Base-by-base conservation (phyloP, 2,888 invertebrate species). In the Agrotis ipsilon region DNA sequence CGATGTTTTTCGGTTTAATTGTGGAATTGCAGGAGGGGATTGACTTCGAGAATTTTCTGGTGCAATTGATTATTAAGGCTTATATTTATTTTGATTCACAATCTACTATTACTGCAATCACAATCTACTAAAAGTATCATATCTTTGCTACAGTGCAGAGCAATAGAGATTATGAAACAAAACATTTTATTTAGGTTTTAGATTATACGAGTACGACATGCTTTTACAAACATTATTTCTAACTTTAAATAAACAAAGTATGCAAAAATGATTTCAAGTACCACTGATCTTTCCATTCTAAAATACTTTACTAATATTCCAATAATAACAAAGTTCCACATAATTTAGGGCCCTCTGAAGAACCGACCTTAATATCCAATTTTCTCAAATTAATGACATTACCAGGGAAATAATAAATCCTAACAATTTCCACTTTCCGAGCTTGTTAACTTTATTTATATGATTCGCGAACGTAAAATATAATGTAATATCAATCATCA, bases 1-100 rank as follows among this genome's bases (percentile, higher is more conserved):
- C 68, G 72, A 81, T 83, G 83, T 82, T 86, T 81, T 85, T 79
- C 57, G 73, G 74, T 77, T 59, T 71, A 62, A 59, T 65, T 67
- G 46, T 61, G 60, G 48, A 62, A 64, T 49, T 24, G 39, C 45
- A 57, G 46, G 21, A 51, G 43, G 45, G 24, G 24, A 60, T 43
- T 63, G 19, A 51, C 46, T 77, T n/a, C 21, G 2, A 27, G 13
- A 5, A 13, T 39, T 19, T 16, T 46, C 24, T 48, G 4, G n/a
- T 7, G 6, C 13, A 43, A 32, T 24, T 24, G 18, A 27, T 19
- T 13, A 39, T n/a, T 24, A 11, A 39, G 6, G 39, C 39, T 11
- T 39, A 39, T 39, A 0, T 39, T 39, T 39, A 39, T 39, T 39
- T 11, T 9, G 32, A 32, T 32, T 32, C 7, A 11, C 39, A 39